phyloP scores from a whole-genome alignment of 2,797 vertebrate species.

The Sebastes flavidus region DNA sequence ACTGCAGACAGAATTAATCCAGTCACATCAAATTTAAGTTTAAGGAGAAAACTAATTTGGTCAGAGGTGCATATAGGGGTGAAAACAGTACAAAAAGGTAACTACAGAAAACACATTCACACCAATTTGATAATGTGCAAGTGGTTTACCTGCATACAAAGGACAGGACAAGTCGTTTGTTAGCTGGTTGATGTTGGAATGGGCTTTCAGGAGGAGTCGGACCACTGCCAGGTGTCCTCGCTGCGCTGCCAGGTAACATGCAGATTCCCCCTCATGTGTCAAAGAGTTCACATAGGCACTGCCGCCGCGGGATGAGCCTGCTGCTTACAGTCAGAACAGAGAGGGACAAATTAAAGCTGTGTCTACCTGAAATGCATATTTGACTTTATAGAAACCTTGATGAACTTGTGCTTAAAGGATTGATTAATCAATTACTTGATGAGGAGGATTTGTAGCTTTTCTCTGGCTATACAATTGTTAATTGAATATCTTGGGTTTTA shows the following conservation, averaged over 20 bases:
- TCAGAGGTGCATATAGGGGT: neutral
- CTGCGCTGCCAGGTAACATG: slow-evolving; percentile 87
- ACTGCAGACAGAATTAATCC: neutral
- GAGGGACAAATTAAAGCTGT: neutral
- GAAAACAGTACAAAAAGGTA: neutral
- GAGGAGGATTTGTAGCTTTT: neutral
- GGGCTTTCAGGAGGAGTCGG: slow-evolving; percentile 82
- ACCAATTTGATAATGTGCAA: neutral
- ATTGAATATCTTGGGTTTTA: neutral
- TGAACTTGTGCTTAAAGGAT: too few relatives aligned
- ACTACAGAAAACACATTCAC: neutral
- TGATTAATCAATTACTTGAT: too few relatives aligned
- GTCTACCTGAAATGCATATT: neutral
- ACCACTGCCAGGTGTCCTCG: slow-evolving; percentile 80
- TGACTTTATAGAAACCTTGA: neutral
- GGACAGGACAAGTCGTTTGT: slow-evolving; percentile 89
- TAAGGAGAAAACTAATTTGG: neutral
- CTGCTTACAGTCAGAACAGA: neutral
- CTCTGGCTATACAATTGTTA: neutral
- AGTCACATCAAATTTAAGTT: neutral
- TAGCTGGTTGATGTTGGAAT: slow-evolving; percentile 82
- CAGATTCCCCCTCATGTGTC: slow-evolving; percentile 89
- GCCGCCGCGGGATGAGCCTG: neutral
- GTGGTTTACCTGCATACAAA: slow-evolving; percentile 87
- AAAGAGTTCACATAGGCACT: slow-evolving; percentile 81